Base-by-base conservation (phyloP, 2,797 vertebrate genomes). In the Cynodonichthys magdalenae region DNA sequence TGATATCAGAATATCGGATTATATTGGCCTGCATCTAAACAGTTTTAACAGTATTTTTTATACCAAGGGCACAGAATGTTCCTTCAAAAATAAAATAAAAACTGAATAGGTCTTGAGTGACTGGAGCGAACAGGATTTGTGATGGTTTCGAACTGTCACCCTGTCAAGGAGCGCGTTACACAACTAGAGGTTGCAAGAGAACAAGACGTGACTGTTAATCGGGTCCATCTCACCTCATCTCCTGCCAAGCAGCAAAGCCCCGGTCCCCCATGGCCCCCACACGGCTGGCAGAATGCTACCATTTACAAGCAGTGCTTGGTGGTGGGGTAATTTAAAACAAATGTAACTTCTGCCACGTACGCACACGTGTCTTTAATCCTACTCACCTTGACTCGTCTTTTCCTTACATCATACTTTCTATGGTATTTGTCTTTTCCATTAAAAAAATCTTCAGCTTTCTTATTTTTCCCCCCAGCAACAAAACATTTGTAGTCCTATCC, bases 311-410 rank as follows among this genome's bases (percentile, higher is more conserved):
- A 51, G 48, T 20, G 60, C 71, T 53, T 59, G 53, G 57, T 61
- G 54, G 41, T 8, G 45, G 74, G 63, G 58, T 89, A 92, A 94
- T 80, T 86, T 63, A 73, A 83, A 88, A 66, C 92, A 94, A 90
- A 92, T 91, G 90, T 82, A 86, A 66, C 80, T 88, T 78, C 77
- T 81, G 85, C 87, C 89, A 90, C 88, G 82, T 87, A 86, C 65
- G 69, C 58, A 64, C 60, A 29, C 18, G 0, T 51, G 14, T 71
- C 7, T 65, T 24, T 61, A 66, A 80, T 75, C 54, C 63, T 63
- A 36, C 19, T 63, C 15, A 29, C 36, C 10, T 27, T 64, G 54
- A 46, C 51, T 58, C 19, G 53, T 71, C 34, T 64, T 80, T 59
- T 39, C 9, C 29, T 71, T 48, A 31, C 17, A 70, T 34, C n/a